Evolutionary conservation across 2,113 vertebrate genomes (phyloP), one percentile per base, ranked within the genome.

Genomic region (Saguinus midas): DNA sequence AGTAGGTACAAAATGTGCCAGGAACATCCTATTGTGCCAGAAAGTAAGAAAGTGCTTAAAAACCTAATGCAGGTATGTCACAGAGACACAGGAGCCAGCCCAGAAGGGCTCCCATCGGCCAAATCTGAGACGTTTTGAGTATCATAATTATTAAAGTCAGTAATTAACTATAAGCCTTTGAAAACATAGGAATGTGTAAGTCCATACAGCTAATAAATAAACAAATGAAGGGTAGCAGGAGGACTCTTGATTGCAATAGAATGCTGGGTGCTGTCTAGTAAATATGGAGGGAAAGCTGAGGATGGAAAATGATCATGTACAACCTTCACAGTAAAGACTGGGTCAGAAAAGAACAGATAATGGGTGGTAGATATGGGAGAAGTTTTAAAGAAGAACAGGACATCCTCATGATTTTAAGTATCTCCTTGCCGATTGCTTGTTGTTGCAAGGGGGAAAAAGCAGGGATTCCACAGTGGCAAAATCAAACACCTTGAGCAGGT

Each of bases 1-100:
- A 0, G 1, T 7, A n/a, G 13, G 9, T 52, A 6, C 11, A 45
- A n/a, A 23, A 7, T 12, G 13, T 66, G 23, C 21, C 21, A 25
- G 7, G 78, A 64, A 3, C 25, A 23, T 20, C 10, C 29, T 64
- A 8, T 35, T 58, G 64, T 94, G 37, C 50, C 16, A 84, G 6
- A 35, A 66, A 66, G 17, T 61, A 20, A 25, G 20, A 37, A 72
- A 45, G 4, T 78, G 25, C 20, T 90, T 70, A 45, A 87, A 94
- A 64, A 27, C 27, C 14, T n/a, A 10, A 37, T 8, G 8, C 70
- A 5, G 45, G n/a, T 55, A 14, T 64, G 14, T 32, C 29, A n/a
- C 68, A 48, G 18, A 23, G 29, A 55, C 61, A 64, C 23, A 27
- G 32, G 27, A 55, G 21, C 18, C 32, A 76, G 76, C 6, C 27